These are phyloP conservation scores for Tricholaema leucomelas DNA, from an alignment of 2,113 vertebrate species.

Conservation along the genomic window DNA sequence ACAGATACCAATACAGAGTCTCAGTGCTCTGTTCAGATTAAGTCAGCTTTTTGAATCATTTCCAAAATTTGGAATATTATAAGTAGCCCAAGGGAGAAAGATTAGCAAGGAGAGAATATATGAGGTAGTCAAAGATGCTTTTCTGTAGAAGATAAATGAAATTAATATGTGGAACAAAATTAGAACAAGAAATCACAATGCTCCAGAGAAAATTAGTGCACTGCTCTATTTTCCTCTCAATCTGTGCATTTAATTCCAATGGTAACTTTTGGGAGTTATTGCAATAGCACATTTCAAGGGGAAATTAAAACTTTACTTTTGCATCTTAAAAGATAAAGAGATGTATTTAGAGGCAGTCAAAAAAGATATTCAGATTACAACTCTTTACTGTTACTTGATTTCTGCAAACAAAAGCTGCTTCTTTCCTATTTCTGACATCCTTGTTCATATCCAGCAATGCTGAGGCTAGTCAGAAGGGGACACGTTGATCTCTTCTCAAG, in stretches of 20 bases:
- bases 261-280: not conserved
- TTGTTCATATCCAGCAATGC: not conserved
- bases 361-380: not conserved
- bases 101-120: constrained; percentile 3
- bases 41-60: constrained; percentile 22
- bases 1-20: not conserved
- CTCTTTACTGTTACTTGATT: not conserved
- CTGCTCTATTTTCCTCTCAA: constrained; percentile 53
- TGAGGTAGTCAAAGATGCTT: constrained; percentile 18
- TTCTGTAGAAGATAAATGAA: constrained; percentile 44
- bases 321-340: constrained; percentile 1
- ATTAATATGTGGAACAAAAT: constrained; percentile 50
- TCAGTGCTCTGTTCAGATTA: not conserved
- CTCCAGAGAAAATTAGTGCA: constrained; percentile 46
- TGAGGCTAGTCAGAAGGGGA: not conserved
- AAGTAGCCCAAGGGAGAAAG: not conserved
- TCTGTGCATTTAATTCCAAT: constrained; percentile 33
- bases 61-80: constrained; percentile 22
- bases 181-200: constrained; percentile 58
- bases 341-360: not conserved
- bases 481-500: not conserved
- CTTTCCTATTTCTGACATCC: not conserved
- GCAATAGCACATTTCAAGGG: constrained; percentile 41
- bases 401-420: not conserved
- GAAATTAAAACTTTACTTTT: not conserved